Conservation (phyloP, 92 coral and sea anemone species). For the Parazoanthus swiftii region DNA sequence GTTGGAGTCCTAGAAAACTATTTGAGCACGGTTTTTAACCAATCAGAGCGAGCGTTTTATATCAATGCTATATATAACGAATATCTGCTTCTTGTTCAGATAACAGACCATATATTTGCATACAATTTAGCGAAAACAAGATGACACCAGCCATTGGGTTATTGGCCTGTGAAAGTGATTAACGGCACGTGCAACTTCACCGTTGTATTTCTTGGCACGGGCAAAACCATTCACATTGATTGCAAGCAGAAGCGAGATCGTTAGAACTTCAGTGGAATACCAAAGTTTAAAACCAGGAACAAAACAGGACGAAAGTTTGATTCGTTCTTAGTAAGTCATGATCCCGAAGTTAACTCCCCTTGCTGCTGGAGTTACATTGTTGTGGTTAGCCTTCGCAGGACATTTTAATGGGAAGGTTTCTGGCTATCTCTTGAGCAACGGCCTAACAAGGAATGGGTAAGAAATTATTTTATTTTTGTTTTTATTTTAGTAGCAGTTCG, state of each 20-base stretch:
- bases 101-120: neutral
- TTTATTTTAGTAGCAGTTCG: neutral
- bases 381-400: neutral
- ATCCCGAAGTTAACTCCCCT: neutral
- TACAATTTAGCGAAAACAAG: neutral
- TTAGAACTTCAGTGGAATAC: neutral
- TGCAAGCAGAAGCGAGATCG: neutral
- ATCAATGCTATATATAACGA: neutral
- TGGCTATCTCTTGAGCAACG: slow-evolving; percentile 18
- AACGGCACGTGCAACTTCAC: no score
- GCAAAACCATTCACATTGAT: neutral
- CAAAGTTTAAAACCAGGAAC: neutral
- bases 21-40: neutral
- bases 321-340: neutral
- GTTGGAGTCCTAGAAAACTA: no score
- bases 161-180: neutral
- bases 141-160: neutral
- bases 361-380: neutral
- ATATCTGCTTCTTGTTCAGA: neutral
- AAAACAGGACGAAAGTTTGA: neutral
- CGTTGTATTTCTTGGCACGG: neutral
- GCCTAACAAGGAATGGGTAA: slow-evolving; percentile 11
- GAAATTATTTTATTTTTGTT: neutral
- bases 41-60: neutral
- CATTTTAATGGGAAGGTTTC: neutral